Base-by-base conservation (phyloP, 2,113 vertebrate species). In the Gavialis gangeticus region DNA sequence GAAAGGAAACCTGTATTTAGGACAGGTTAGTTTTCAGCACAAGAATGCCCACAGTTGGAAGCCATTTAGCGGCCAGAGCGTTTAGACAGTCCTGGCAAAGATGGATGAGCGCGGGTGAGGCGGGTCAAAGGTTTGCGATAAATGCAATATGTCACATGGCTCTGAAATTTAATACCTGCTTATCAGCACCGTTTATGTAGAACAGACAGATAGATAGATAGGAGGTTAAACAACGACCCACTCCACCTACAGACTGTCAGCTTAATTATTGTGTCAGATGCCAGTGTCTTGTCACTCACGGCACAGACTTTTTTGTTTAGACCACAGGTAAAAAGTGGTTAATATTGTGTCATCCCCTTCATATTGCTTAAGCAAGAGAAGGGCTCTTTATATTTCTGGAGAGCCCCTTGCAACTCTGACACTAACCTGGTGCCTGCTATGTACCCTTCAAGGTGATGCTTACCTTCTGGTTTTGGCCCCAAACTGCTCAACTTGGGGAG, bases 181-280 rank as follows among this genome's bases (percentile, higher is more conserved):
- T 94, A 96, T 97, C 96, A 95, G 87, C 88, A 90, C 90, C 91
- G 87, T 93, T 96, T 96, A 97, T 96, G 95, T 96, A 96, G 95
- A 96, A 94, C 90, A 94, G 93, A 95, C 94, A 90, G 78, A 55
- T 54, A 46, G 4, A 93, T 67, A 84, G 85, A 89, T 78, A 96
- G 96, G 91, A 94, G 95, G 96, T 96, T 96, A 95, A 96, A 96
- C 94, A 93, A 77, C 87, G 96, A 95, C 94, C 93, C 93, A 90
- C 91, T 96, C 71, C 84, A 93, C 96, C 92, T 96, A 90, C 90
- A 37, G 14, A 81, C 87, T 96, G 95, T 97, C 96, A 95, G 93
- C 96, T 95, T 86, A 84, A 89, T 93, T 93, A 71, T 91, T 90
- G 87, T 93, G 92, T 91, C 76, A 95, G 84, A 66, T 75, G 80